Conservation (phyloP, 2,888 invertebrate genomes). For the Alloscopus bannaensis region DNA sequence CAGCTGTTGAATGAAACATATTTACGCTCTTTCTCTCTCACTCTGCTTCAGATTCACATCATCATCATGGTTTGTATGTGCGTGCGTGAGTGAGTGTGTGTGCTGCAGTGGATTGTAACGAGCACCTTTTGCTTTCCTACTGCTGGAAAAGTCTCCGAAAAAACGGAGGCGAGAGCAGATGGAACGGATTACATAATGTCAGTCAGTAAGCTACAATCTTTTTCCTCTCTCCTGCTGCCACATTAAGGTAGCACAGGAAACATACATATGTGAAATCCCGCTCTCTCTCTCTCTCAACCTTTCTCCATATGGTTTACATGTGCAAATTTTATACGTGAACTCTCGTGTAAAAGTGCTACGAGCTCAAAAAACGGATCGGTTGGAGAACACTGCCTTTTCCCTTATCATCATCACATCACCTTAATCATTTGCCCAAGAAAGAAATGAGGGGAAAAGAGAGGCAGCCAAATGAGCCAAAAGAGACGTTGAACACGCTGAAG, state of each 20-base stretch:
- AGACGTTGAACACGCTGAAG: slow-evolving; percentile 24
- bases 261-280: slow-evolving; percentile 1
- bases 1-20: slow-evolving; percentile 60
- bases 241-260: not conserved
- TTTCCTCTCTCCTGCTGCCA: not conserved
- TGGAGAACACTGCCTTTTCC: not conserved
- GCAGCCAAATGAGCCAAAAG: slow-evolving; percentile 33
- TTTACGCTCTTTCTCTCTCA: slow-evolving; percentile 20
- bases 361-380: too few species aligned
- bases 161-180: slow-evolving; percentile 33
- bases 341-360: too few species aligned
- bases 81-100: too few species aligned
- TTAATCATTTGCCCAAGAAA: slow-evolving; percentile 33
- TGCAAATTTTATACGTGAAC: too few species aligned
- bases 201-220: slow-evolving; percentile 45
- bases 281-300: not conserved
- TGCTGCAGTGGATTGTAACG: not conserved
- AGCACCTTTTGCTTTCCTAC: slow-evolving; percentile 8
- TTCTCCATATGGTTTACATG: too few species aligned
- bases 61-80: not conserved
- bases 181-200: slow-evolving; percentile 50
- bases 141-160: not conserved
- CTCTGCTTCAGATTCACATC: slow-evolving; percentile 47
- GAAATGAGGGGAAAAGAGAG: slow-evolving; percentile 1
- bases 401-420: slow-evolving; percentile 51